These are phyloP conservation scores for Spodoptera exigua DNA, from an alignment of 2,888 invertebrate species.

Conservation along the genomic window DNA sequence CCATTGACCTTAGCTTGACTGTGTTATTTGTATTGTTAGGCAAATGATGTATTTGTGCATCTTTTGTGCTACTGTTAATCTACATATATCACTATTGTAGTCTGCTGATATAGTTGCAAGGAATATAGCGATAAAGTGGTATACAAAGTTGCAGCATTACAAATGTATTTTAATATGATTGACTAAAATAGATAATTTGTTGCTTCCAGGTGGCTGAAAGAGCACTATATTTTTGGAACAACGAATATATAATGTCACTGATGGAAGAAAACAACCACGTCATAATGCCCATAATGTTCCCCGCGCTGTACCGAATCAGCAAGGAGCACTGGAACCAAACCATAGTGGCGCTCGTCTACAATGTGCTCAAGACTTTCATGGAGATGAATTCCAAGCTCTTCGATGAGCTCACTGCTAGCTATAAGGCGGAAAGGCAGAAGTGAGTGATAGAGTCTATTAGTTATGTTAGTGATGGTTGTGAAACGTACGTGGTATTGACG, in stretches of 20 bases:
- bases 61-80: too few species aligned
- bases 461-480: neutral
- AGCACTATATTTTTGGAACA: constrained; percentile 99
- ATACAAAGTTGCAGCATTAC: too few species aligned
- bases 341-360: constrained; percentile 99
- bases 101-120: too few species aligned
- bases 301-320: constrained; percentile 99
- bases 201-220: constrained; percentile 97
- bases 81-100: too few species aligned
- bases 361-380: constrained; percentile 99
- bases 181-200: neutral
- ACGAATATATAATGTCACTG: constrained; percentile 99
- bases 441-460: constrained; percentile 85
- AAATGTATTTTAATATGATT: neutral
- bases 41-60: too few species aligned
- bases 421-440: constrained; percentile 99
- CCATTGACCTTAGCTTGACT: too few species aligned
- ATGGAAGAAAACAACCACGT: constrained; percentile 99
- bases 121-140: too few species aligned
- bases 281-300: constrained; percentile 99
- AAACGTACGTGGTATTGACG: neutral
- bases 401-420: constrained; percentile 99
- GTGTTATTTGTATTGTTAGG: too few species aligned
- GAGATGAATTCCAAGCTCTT: constrained; percentile 99
- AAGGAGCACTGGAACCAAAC: constrained; percentile 99